phyloP scores from a whole-genome alignment of 1,140 invertebrate genomes.

The Venustaconcha ellipsiformis region DNA sequence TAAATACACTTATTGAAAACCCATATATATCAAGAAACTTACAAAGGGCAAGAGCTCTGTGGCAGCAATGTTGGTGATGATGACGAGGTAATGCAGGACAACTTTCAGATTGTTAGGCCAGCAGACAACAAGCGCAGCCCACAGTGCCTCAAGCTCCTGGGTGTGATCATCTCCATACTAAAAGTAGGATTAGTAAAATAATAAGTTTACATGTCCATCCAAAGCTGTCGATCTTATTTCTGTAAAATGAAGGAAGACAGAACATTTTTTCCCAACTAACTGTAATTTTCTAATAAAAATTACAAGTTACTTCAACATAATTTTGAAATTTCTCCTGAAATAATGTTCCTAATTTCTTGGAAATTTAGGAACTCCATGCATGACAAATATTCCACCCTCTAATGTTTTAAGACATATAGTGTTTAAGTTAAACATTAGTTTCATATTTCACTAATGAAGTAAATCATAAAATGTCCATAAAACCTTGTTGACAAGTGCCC shows the following conservation, averaged over 20 bases:
- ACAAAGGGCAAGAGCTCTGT: conserved; percentile 90
- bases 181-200: conserved; percentile 49
- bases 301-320: not conserved
- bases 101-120: conserved; percentile 98
- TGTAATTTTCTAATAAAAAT: not conserved
- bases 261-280: not conserved
- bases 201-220: not conserved
- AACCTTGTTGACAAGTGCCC: too few species aligned
- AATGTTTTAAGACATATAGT: too few species aligned
- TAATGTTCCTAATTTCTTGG: too few species aligned
- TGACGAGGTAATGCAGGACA: conserved; percentile 97
- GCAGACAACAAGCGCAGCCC: conserved; percentile 93
- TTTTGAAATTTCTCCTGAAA: not conserved
- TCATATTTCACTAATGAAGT: too few species aligned
- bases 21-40: conserved; percentile 59
- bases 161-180: conserved; percentile 96
- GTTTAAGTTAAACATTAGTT: too few species aligned
- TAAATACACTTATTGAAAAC: too few species aligned
- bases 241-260: too few species aligned
- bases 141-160: conserved; percentile 94
- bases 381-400: too few species aligned
- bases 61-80: conserved; percentile 95
- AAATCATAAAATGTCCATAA: too few species aligned
- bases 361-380: too few species aligned
- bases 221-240: too few species aligned